phyloP scores from a whole-genome alignment of 2,797 vertebrate genomes.

The Xenopus petersii region DNA sequence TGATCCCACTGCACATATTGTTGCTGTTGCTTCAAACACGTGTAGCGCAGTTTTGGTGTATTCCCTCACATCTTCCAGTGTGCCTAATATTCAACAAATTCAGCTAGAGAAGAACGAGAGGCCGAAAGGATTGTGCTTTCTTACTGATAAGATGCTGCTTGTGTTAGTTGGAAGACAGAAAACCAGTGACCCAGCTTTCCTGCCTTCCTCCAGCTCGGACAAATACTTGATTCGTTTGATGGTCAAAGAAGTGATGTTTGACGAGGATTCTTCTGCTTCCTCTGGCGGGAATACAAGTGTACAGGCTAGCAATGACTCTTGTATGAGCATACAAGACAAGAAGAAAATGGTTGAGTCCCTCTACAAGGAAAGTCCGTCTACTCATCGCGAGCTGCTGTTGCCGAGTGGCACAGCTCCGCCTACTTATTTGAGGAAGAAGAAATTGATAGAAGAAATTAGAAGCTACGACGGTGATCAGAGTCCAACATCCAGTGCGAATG shows the following conservation, averaged over 20 bases:
- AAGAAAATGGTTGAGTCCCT: constrained; percentile 78
- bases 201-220: constrained; percentile 83
- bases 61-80: constrained; percentile 76
- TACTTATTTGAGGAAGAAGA: constrained; percentile 71
- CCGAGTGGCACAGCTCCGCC: constrained; percentile 68
- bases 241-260: constrained; percentile 74
- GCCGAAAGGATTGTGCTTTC: constrained; percentile 86
- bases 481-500: constrained; percentile 67
- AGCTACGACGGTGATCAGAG: constrained; percentile 69
- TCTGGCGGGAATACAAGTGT: constrained; percentile 48
- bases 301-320: constrained; percentile 58
- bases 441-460: constrained; percentile 77
- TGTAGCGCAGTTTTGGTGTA: constrained; percentile 84
- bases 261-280: constrained; percentile 62
- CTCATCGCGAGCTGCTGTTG: constrained; percentile 73
- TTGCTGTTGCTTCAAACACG: constrained; percentile 86
- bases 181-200: constrained; percentile 73
- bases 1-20: constrained; percentile 73
- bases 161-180: constrained; percentile 85
- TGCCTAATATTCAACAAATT: constrained; percentile 89
- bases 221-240: constrained; percentile 76
- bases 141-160: constrained; percentile 78
- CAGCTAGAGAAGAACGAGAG: constrained; percentile 81
- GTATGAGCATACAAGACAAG: constrained; percentile 67
- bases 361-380: constrained; percentile 66